Conservation (phyloP, 1,140 invertebrate genomes). For the Pararge aegeria region DNA sequence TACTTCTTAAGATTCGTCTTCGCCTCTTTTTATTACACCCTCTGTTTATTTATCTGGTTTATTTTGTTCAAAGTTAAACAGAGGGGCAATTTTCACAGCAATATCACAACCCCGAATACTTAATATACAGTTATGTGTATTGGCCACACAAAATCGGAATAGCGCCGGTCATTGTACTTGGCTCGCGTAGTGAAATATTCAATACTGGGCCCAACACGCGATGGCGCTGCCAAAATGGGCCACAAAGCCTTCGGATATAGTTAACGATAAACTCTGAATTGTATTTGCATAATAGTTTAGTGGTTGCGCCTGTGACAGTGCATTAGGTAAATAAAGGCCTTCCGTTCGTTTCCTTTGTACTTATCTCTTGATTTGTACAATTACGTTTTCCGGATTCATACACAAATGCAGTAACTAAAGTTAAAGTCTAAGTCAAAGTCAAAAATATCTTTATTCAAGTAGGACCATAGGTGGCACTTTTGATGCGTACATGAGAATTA, state of each 20-base stretch:
- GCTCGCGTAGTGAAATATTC: conserved; percentile 1
- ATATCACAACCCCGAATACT: neutral
- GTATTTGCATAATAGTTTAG: conserved; percentile 3
- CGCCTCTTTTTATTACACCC: too few relatives aligned
- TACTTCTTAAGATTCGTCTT: too few relatives aligned
- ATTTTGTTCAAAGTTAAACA: neutral
- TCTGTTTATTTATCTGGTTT: neutral
- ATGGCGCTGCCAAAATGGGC: conserved; percentile 1
- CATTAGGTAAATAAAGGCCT: neutral
- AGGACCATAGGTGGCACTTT: too few relatives aligned
- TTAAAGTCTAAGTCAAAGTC: too few relatives aligned
- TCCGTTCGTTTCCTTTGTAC: too few relatives aligned
- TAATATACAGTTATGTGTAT: neutral
- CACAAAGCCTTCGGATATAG: neutral
- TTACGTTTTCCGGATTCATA: too few relatives aligned
- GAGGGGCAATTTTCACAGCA: neutral
- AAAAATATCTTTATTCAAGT: too few relatives aligned
- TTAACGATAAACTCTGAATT: neutral
- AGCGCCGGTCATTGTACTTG: neutral
- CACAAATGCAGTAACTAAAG: too few relatives aligned
- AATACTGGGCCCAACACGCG: neutral
- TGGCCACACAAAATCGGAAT: conserved; percentile 2
- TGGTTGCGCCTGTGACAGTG: neutral
- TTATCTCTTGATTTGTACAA: too few relatives aligned
- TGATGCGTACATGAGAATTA: too few relatives aligned